A percentile compares a stretch with the other conserved stretches of the same genome.
Evolutionary conservation across 2,888 invertebrate species (phyloP).

Genomic region (Gari tellinella): DNA sequence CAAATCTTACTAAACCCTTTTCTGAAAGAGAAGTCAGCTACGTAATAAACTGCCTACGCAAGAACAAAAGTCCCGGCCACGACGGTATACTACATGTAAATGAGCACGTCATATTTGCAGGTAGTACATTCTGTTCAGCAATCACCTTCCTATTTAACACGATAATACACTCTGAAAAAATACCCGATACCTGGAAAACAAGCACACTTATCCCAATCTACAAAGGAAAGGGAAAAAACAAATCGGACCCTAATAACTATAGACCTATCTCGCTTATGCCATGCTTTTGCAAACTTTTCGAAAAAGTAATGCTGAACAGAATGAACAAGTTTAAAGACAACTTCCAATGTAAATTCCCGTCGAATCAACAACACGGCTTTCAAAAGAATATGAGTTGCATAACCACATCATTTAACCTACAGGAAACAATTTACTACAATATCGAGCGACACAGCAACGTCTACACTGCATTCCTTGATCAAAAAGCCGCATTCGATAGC

Average conservation of each 20-base stretch:
- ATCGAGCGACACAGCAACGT: too few species aligned
- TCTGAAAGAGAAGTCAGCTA: background rate
- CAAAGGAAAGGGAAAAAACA: slow-evolving; percentile 30
- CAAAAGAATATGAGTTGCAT: too few species aligned
- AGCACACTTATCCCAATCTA: slow-evolving; percentile 28
- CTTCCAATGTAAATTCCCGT: too few species aligned
- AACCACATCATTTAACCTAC: too few species aligned
- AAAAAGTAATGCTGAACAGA: slow-evolving; percentile 22
- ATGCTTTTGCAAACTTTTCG: slow-evolving; percentile 31
- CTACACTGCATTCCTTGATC: background rate
- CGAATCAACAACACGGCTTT: too few species aligned
- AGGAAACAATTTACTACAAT: too few species aligned
- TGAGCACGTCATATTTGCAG: slow-evolving; percentile 26
- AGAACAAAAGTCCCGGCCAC: slow-evolving; percentile 16
- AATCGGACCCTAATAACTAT: slow-evolving; percentile 27
- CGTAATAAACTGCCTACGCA: background rate
- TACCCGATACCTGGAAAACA: slow-evolving; percentile 20
- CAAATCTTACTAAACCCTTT: background rate
- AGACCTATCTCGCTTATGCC: slow-evolving; percentile 27
- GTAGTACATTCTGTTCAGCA: background rate
- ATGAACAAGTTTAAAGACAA: too few species aligned
- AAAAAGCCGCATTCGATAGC: background rate
- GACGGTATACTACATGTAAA: slow-evolving; percentile 20
- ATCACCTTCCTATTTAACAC: slow-evolving; percentile 14
- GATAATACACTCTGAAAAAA: slow-evolving; percentile 7